Evolutionary conservation across 1,140 invertebrate species (phyloP).

Genomic region (Musca vetustissima): DNA sequence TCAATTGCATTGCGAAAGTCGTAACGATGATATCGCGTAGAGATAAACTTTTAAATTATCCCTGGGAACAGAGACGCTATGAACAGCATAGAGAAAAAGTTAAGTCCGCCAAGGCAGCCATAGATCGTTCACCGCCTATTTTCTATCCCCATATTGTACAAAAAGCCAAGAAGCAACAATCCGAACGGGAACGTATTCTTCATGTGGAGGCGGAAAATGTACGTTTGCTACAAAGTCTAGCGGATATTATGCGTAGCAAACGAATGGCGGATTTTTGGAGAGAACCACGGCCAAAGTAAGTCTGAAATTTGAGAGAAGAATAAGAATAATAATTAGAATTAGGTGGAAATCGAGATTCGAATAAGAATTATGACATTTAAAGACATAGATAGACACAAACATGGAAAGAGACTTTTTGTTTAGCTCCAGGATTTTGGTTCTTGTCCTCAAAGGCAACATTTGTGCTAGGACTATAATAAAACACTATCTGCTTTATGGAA

Average conservation of each 20-base stretch:
- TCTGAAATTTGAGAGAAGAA: no score
- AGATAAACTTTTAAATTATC: slow-evolving; percentile 57
- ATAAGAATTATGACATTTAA: no score
- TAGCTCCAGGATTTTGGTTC: no score
- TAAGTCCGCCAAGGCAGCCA: slow-evolving; percentile 57
- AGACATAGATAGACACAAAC: no score
- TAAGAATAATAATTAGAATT: no score
- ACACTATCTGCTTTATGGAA: no score
- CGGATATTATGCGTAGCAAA: slow-evolving; percentile 59
- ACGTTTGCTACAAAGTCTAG: slow-evolving; percentile 60
- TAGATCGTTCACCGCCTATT: slow-evolving; percentile 59
- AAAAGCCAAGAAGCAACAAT: slow-evolving; percentile 62
- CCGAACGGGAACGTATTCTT: slow-evolving; percentile 59
- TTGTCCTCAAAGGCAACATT: no score
- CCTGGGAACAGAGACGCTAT: slow-evolving; percentile 56
- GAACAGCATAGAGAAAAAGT: slow-evolving; percentile 57
- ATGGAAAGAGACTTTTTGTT: no score
- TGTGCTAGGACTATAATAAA: no score
- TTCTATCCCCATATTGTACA: slow-evolving; percentile 57
- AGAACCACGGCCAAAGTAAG: slow-evolving; percentile 59
- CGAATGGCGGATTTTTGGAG: slow-evolving; percentile 61
- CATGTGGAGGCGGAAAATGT: slow-evolving; percentile 62
- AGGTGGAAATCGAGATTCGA: no score
- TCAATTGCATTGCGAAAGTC: no score
- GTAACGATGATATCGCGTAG: slow-evolving; percentile 55